Conservation (phyloP, 2,113 vertebrate species). For the Gymnocephalus cernua region DNA sequence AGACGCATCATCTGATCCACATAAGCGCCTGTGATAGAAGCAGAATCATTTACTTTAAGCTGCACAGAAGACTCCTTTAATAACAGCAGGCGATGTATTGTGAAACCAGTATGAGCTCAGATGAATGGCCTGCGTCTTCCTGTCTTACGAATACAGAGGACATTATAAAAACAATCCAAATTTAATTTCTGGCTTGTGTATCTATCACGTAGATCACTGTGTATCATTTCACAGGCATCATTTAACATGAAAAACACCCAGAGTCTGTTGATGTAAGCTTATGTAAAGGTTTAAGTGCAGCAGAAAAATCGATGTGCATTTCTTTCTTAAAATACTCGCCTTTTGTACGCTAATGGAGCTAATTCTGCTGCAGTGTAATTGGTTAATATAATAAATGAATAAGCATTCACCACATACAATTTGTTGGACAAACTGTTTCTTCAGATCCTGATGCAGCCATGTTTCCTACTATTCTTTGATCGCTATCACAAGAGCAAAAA, state of each 20-base stretch:
- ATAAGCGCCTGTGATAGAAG: slow-evolving; percentile 85
- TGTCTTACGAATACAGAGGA: slow-evolving; percentile 61
- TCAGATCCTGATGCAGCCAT: slow-evolving; percentile 65
- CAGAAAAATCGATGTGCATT: slow-evolving; percentile 57
- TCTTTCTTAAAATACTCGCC: slow-evolving; percentile 59
- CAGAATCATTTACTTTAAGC: slow-evolving; percentile 86
- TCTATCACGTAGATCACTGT: slow-evolving; percentile 56
- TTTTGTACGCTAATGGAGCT: slow-evolving; percentile 69
- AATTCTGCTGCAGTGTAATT: slow-evolving; percentile 79
- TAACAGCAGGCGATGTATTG: slow-evolving; percentile 77
- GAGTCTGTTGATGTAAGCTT: slow-evolving; percentile 45
- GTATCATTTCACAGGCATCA: slow-evolving; percentile 54
- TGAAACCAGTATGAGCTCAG: slow-evolving; percentile 77
- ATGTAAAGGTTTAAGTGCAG: slow-evolving; percentile 37
- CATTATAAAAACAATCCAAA: slow-evolving; percentile 79
- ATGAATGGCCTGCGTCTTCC: slow-evolving; percentile 80
- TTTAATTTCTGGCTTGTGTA: slow-evolving; percentile 76
- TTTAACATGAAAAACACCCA: slow-evolving; percentile 61
- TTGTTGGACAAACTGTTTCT: slow-evolving; percentile 82
- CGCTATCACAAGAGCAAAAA: slow-evolving; percentile 52
- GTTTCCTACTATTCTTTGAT: slow-evolving; percentile 65
- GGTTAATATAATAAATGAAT: slow-evolving; percentile 76
- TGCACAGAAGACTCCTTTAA: slow-evolving; percentile 81
- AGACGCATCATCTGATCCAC: slow-evolving; percentile 86
- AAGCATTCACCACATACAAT: slow-evolving; percentile 76